These are phyloP conservation scores for Apodemus sylvaticus DNA, from an alignment of 2,113 vertebrate species.

Conservation along the genomic window DNA sequence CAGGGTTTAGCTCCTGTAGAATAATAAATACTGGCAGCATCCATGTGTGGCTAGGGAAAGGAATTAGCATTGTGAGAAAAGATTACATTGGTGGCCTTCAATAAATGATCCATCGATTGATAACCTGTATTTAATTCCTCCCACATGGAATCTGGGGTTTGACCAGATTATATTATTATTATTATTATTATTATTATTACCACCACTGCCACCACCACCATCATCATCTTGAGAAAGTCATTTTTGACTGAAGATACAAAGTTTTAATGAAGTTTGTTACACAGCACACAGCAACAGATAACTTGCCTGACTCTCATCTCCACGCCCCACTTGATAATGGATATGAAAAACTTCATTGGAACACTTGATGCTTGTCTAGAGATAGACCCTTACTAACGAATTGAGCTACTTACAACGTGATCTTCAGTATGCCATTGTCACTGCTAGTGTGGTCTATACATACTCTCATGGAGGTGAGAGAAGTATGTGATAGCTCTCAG, in stretches of 20 bases:
- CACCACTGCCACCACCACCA: too few species aligned
- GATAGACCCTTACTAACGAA: neutral
- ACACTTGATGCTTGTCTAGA: neutral
- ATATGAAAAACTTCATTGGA: neutral
- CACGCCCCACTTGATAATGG: neutral
- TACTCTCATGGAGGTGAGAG: neutral
- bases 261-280: neutral
- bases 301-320: neutral
- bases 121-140: neutral
- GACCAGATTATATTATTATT: too few species aligned
- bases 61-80: neutral
- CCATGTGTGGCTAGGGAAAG: neutral
- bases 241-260: neutral
- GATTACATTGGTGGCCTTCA: neutral
- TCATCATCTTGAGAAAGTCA: neutral
- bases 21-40: neutral
- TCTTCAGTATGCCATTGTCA: neutral
- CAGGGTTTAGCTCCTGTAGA: neutral
- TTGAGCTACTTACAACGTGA: neutral
- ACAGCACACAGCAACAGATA: constrained; percentile 6
- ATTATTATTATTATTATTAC: too few species aligned
- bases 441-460: neutral
- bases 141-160: neutral
- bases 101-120: neutral
- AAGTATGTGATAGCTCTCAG: neutral